These are phyloP conservation scores for Tringa solitaria DNA, from an alignment of 2,113 vertebrate genomes.

Conservation along the genomic window DNA sequence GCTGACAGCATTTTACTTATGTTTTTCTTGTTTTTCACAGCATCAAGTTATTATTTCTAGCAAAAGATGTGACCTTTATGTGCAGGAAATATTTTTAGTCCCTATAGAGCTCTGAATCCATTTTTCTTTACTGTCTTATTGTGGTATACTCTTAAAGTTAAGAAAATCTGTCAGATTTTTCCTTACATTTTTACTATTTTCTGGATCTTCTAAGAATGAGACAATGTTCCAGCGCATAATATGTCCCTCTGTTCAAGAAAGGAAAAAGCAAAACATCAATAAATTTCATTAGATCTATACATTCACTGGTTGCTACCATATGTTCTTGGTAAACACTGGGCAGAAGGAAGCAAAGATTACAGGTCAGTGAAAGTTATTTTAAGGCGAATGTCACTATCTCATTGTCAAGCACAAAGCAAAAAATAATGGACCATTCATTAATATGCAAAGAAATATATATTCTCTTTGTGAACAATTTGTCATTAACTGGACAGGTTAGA, in stretches of 20 bases:
- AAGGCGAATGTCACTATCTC: neutral
- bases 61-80: neutral
- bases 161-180: neutral
- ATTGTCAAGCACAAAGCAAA: neutral
- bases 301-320: neutral
- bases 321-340: neutral
- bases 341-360: neutral
- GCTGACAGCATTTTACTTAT: neutral
- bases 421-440: neutral
- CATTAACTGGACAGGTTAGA: neutral
- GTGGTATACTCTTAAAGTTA: neutral
- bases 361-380: neutral
- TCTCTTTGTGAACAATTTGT: neutral
- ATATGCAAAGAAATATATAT: neutral
- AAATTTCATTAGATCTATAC: neutral
- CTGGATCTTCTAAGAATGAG: constrained; percentile 68
- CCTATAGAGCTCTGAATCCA: neutral
- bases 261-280: neutral
- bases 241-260: constrained; percentile 65
- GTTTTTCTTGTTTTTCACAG: neutral
- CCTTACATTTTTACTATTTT: constrained; percentile 67
- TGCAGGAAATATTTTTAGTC: neutral
- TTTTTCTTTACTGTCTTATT: neutral
- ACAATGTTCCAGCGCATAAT: constrained; percentile 59
- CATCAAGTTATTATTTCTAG: neutral